Base-by-base conservation (phyloP, 2,113 vertebrate genomes). In the Menura novaehollandiae region DNA sequence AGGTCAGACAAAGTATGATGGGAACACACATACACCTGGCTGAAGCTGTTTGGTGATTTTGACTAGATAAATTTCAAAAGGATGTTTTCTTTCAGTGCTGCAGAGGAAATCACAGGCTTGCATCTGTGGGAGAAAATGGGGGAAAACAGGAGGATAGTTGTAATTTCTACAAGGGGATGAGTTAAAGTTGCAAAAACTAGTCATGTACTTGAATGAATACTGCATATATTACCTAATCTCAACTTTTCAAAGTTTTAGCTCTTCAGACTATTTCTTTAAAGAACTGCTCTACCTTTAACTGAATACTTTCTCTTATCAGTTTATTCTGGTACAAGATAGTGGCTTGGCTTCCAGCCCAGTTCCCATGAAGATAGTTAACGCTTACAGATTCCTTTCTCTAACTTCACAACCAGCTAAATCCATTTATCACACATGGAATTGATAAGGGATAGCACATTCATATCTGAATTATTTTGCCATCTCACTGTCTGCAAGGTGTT, bases 291-390 rank as follows among this genome's bases (percentile, higher is more conserved):
- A 68, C 81, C 93, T 94, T 59, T 64, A 91, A 85, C 62, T 6
- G 12, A 88, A 66, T 67, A 46, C 13, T 90, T 89, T 72, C 22
- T 46, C 75, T 88, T 93, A 92, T 51, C 94, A 93, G 67, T 80
- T 92, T 83, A 43, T 90, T 90, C 67, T 80, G 59, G 72, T 93
- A 93, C 59, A 88, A 96, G 71, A 94, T 58, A 86, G 55, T 4
- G 11, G 79, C 79, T 93, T 93, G 91, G 92, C 94, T 92, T 83
- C 22, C 55, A 94, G 35, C 21, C 78, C 46, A 80, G 82, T 79
- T 94, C 72, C 53, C 72, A 76, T 33, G 46, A 85, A 88, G 28
- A 76, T 0, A 79, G 27, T 75, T 85, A 85, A 85, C 44, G 74
- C 49, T 76, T 79, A 15, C 24, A 62, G 44, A 88, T 60, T 85